Evolutionary conservation across 2,888 invertebrate genomes (phyloP).

Genomic region (Acleris sparsana): DNA sequence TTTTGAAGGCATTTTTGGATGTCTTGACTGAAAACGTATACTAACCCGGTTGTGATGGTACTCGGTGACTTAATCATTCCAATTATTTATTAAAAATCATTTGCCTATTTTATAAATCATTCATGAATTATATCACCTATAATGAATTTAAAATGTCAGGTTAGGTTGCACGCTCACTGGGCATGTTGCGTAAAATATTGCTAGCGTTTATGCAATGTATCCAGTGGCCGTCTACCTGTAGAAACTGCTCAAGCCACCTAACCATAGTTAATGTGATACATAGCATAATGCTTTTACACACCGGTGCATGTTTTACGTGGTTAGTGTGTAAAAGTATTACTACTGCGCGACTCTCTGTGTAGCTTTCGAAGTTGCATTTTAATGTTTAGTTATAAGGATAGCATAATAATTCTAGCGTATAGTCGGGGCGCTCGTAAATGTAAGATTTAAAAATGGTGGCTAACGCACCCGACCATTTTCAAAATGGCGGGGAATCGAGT

Average conservation of each 20-base stretch:
- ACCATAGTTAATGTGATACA: constrained; percentile 33
- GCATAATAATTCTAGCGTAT: constrained; percentile 40
- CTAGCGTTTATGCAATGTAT: background rate
- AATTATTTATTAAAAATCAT: constrained; percentile 9
- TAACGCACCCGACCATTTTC: background rate
- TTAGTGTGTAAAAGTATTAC: constrained; percentile 25
- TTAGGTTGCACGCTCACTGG: constrained; percentile 5
- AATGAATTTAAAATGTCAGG: constrained; percentile 8
- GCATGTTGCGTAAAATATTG: constrained; percentile 3
- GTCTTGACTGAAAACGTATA: constrained; percentile 9
- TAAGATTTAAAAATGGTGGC: constrained; percentile 41
- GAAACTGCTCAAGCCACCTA: constrained; percentile 31
- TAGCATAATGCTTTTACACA: constrained; percentile 11
- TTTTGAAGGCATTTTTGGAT: constrained; percentile 3
- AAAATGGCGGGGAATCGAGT: background rate
- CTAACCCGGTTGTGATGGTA: constrained; percentile 9
- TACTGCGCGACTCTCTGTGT: constrained; percentile 46
- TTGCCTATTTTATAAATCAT: constrained; percentile 3
- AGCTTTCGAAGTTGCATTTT: constrained; percentile 51
- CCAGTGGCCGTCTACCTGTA: constrained; percentile 1
- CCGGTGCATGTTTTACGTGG: constrained; percentile 1
- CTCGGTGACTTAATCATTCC: constrained; percentile 29
- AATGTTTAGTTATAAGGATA: constrained; percentile 33
- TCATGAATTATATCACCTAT: constrained; percentile 3
- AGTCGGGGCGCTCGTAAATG: constrained; percentile 47